These are phyloP conservation scores for Standfussiana lucernea DNA, from an alignment of 2,888 invertebrate genomes.

Conservation along the genomic window DNA sequence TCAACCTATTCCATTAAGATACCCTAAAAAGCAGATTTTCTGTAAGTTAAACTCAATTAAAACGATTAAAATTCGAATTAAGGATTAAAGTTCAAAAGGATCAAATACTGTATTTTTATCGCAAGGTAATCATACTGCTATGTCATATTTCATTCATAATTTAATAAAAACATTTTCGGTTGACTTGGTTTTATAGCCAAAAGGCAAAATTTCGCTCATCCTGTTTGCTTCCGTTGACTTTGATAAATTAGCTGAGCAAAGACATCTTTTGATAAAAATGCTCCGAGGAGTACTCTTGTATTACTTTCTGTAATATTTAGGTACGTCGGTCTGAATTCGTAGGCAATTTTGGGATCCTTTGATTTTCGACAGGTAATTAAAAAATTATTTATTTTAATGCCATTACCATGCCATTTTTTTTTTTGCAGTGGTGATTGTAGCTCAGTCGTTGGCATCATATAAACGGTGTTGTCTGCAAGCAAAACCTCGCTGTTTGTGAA, in stretches of 20 bases:
- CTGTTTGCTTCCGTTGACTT: constrained; percentile 36
- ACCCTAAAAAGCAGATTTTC: neutral
- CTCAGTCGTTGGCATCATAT: too few relatives aligned
- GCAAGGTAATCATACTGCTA: constrained; percentile 3
- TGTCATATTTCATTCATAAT: constrained; percentile 27
- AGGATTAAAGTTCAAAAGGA: neutral
- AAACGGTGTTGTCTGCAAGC: too few relatives aligned
- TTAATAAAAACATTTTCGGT: constrained; percentile 26
- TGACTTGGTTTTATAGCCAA: constrained; percentile 5
- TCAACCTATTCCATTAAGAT: neutral
- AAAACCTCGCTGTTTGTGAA: too few relatives aligned
- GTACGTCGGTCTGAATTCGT: neutral
- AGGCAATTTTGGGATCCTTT: neutral
- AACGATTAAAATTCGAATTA: neutral
- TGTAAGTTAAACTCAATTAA: neutral
- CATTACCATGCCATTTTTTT: too few relatives aligned
- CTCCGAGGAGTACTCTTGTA: neutral
- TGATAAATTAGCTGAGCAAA: constrained; percentile 48
- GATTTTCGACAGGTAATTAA: neutral
- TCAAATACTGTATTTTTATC: neutral
- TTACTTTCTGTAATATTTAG: constrained; percentile 2
- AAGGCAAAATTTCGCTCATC: constrained; percentile 23
- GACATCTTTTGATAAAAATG: constrained; percentile 26
- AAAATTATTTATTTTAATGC: neutral
- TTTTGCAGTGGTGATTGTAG: neutral